Conservation (phyloP, 1,140 invertebrate species). For the Camponotus floridanus region DNA sequence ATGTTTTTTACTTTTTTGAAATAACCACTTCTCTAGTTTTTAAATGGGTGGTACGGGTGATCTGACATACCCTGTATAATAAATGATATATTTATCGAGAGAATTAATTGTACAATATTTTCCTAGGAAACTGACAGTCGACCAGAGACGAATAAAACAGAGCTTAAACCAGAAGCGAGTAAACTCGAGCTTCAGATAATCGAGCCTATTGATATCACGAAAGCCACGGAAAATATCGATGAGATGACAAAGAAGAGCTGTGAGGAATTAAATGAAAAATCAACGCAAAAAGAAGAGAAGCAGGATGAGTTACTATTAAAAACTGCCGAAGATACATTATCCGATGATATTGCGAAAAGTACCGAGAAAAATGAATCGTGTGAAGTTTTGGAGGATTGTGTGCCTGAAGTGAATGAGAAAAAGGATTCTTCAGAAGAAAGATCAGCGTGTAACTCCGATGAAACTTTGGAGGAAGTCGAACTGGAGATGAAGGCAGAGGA, state of each 20-base stretch:
- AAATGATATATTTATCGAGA: conserved; percentile 9
- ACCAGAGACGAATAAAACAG: conserved; percentile 4
- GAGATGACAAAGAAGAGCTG: conserved; percentile 75
- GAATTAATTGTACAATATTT: conserved; percentile 36
- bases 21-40: no score
- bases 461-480: background rate
- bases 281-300: background rate
- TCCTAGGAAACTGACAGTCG: conserved; percentile 66
- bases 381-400: background rate
- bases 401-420: background rate
- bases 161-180: conserved; percentile 58
- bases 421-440: background rate
- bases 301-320: background rate
- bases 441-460: background rate
- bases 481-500: background rate
- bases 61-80: no score
- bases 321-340: background rate
- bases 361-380: background rate
- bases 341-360: background rate
- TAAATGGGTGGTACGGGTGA: no score
- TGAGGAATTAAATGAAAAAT: conserved; percentile 4
- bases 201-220: conserved; percentile 73
- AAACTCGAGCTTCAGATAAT: conserved; percentile 72
- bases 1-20: no score
- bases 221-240: conserved; percentile 75